Base-by-base conservation (phyloP, 2,113 vertebrate species). In the Macrotus californicus region DNA sequence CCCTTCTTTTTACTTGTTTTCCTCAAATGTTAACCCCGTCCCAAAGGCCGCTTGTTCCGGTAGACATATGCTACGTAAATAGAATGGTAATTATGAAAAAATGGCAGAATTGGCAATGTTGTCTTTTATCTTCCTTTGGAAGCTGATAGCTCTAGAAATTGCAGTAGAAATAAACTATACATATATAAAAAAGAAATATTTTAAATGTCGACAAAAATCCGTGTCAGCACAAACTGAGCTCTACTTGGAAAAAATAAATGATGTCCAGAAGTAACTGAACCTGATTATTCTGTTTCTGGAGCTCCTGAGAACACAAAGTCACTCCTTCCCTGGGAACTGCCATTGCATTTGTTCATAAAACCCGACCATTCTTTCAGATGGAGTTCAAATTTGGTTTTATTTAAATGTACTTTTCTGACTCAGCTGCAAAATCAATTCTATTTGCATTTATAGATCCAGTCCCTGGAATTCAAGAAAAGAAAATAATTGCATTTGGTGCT, bases 171-270 rank as follows among this genome's bases (percentile, higher is more conserved):
- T 64, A 93, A 56, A 64, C 26, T 76, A 87, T 5, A 43, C 5
- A 73, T 5, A 84, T 82, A 79, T 86, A 89, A 80, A 89, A 96
- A 73, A 34, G 13, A 94, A 90, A 83, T 26, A 85, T 90, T 92
- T 92, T 54, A 94, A 95, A 93, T 87, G 84, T 92, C 80, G 92
- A 64, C 22, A 64, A 77, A 77, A 97, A 70, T 95, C 76, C 87
- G 52, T 94, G 6, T 89, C 48, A 73, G 29, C 69, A 56, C 34
- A 81, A 89, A 96, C 52, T 70, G 24, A 31, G 21, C 19, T 96
- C 16, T 95, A 15, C 69, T 88, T 52, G 75, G 54, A 91, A 41
- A 88, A 75, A 93, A 91, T 66, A 87, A 75, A 87, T 72, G 2
- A 91, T 87, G 83, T 61, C 48, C 43, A 52, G 31, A 19, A 84